Base-by-base conservation (phyloP, 2,888 invertebrate genomes). In the Bombylius major region DNA sequence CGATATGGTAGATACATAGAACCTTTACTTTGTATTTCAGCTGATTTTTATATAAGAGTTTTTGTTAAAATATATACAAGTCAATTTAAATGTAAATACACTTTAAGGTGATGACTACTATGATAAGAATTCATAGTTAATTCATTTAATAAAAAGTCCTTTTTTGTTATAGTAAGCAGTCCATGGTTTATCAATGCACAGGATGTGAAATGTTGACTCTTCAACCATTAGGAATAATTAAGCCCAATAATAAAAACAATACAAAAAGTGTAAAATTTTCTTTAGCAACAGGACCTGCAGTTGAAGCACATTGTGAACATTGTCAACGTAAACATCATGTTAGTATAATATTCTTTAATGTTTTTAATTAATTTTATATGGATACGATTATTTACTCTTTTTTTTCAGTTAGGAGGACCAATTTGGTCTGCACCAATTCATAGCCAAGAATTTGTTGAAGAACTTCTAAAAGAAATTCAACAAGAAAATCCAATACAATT, bases 21-120 rank as follows among this genome's bases (percentile, higher is more conserved):
- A 47, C 99, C 99, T 0, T 68, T 98, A 48, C 70, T 99, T 4
- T 92, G 92, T 34, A 73, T 99, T 61, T 95, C 95, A 32, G 91
- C 88, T 0, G 99, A 99, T 73, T 99, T 99, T 76, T 99, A 99
- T 71, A 83, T 98, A 46, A 78, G 99, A 58, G 86, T 98, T 9
- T 96, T 98, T 71, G 91, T 99, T 1, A 82, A 84, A 65, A 77
- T 99, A 0, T 83, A 80, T 64, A 82, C 85, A 0, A 87, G 95
- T 45, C 88, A 89, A 53, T 77, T 82, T 47, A 83, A 84, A 64
- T 96, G 94, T 66, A 98, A 99, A 76, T 81, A 82, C 65, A 87
- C 87, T 50, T 86, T 87, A 51, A 87, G 84, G 88, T 89, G 67
- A 46, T 46, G 36, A n/a, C n/a, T n/a, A n/a, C 68, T 65, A 60